Conservation (phyloP, 2,888 invertebrate genomes). For the Neuroscelio doddi region DNA sequence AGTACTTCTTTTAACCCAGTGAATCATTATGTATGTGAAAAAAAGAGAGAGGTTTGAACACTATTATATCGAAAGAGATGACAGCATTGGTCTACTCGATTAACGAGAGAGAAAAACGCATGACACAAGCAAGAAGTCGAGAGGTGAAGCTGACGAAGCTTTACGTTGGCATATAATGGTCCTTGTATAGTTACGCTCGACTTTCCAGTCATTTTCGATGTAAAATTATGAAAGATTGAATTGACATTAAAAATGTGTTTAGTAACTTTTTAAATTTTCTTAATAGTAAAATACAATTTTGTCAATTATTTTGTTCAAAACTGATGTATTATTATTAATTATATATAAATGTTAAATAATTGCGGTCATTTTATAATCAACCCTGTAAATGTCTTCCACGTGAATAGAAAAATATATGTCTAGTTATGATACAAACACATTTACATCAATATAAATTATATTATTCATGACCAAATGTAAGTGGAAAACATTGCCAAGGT, state of each 20-base stretch:
- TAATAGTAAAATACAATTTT: background rate
- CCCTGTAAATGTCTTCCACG: too few species aligned
- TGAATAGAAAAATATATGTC: too few species aligned
- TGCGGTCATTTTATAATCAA: too few species aligned
- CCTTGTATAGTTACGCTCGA: conserved; percentile 59
- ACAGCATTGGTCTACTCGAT: conserved; percentile 20
- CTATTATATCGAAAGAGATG: conserved; percentile 35
- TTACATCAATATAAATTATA: too few species aligned
- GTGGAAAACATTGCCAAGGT: too few species aligned
- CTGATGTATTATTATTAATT: too few species aligned
- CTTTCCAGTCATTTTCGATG: conserved; percentile 58
- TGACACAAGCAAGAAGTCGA: conserved; percentile 21
- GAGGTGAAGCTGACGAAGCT: conserved; percentile 62
- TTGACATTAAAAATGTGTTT: conserved; percentile 56
- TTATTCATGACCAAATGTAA: too few species aligned
- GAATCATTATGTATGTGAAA: conserved; percentile 19
- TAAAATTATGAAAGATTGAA: conserved; percentile 46
- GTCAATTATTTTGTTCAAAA: too few species aligned
- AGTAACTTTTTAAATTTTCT: conserved; percentile 31
- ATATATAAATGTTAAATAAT: too few species aligned
- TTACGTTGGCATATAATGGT: conserved; percentile 68
- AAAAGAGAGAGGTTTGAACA: conserved; percentile 34
- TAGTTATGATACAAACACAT: too few species aligned
- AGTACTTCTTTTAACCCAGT: conserved; percentile 32
- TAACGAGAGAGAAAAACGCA: conserved; percentile 23